A percentile compares a stretch with the other conserved stretches of the same genome.
These are phyloP conservation scores for Zaprionus vittiger DNA, from an alignment of 1,140 invertebrate genomes.

Conservation along the genomic window DNA sequence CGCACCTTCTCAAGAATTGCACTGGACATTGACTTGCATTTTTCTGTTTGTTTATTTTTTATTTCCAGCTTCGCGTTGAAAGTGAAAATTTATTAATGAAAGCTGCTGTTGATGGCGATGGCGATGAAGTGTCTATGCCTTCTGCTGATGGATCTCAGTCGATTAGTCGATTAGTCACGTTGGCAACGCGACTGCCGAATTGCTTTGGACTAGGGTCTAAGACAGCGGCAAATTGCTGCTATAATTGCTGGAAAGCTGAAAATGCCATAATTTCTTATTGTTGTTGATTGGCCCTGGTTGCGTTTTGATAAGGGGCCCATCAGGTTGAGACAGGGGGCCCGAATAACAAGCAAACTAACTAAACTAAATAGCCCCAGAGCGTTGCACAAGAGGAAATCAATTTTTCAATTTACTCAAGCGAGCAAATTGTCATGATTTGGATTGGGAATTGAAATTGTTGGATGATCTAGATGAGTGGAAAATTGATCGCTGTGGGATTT, in stretches of 20 bases:
- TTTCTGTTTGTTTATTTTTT: slow-evolving; percentile 17
- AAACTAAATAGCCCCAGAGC: slow-evolving; percentile 2
- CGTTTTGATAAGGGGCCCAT: slow-evolving; percentile 44
- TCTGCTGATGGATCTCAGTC: slow-evolving; percentile 50
- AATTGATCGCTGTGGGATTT: neutral
- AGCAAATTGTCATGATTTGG: slow-evolving; percentile 4
- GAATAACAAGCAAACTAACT: slow-evolving; percentile 12
- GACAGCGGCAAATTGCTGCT: slow-evolving; percentile 46
- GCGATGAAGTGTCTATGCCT: slow-evolving; percentile 55
- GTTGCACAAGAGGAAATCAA: slow-evolving; percentile 68
- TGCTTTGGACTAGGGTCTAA: slow-evolving; percentile 16
- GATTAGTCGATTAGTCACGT: slow-evolving; percentile 48
- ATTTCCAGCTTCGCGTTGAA: slow-evolving; percentile 37
- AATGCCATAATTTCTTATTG: slow-evolving; percentile 63
- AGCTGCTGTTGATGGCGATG: slow-evolving; percentile 26
- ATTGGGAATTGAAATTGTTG: neutral
- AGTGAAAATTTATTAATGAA: slow-evolving; percentile 72
- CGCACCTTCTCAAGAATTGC: slow-evolving; percentile 57
- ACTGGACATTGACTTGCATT: slow-evolving; percentile 51
- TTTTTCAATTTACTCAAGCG: slow-evolving; percentile 40
- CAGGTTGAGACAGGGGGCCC: neutral
- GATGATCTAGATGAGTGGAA: slow-evolving; percentile 2
- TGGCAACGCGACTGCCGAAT: slow-evolving; percentile 33
- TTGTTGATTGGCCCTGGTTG: slow-evolving; percentile 51
- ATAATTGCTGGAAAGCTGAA: slow-evolving; percentile 72